Base-by-base conservation (phyloP, 2,113 vertebrate species). In the Dolichallabes microphthalmus region DNA sequence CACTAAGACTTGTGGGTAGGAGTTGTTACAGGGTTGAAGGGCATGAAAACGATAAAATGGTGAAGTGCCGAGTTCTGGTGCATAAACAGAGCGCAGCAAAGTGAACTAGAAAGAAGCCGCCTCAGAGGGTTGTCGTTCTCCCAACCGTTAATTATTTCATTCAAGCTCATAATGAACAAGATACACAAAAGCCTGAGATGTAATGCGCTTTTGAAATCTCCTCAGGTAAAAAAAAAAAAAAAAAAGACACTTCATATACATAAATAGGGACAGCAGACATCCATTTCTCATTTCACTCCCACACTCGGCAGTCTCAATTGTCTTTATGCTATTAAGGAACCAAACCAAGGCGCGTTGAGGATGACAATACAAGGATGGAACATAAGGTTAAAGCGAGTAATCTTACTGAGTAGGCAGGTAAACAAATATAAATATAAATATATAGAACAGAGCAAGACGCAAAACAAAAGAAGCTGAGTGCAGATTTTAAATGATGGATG, bases 281-380 rank as follows among this genome's bases (percentile, higher is more conserved):
- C 15, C 12, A 71, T 86, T 83, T 22, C 27, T 35, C 27, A 61
- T 85, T 82, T 32, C 22, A 25, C 30, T 55, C 61, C 50, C 64
- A 77, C n/a, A 53, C 52, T 35, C 7, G 15, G 39, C n/a, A 12
- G 39, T 14, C 39, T 63, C 57, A 25, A 50, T 27, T 25, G n/a
- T 61, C 30, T 39, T 50, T 2, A 4, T 15, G 39, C 64, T 64
- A 84, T 84, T 84, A 66, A 77, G 14, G 14, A 77, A 84, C 50
- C 30, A 78, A 61, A 79, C 10, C 50, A 20, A 32, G 17, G 19
- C 19, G 15, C 7, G 71, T 3, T 60, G 4, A 60, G 76, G 4
- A 39, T 22, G 20, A 76, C 10, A 13, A 52, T 2, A 25, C 17
- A 2, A 30, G 9, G 14, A 4, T 20, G 13, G 75, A 78, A 32